These are phyloP conservation scores for Ptychobarbus kaznakovi DNA, from an alignment of 2,797 vertebrate genomes.

Conservation along the genomic window DNA sequence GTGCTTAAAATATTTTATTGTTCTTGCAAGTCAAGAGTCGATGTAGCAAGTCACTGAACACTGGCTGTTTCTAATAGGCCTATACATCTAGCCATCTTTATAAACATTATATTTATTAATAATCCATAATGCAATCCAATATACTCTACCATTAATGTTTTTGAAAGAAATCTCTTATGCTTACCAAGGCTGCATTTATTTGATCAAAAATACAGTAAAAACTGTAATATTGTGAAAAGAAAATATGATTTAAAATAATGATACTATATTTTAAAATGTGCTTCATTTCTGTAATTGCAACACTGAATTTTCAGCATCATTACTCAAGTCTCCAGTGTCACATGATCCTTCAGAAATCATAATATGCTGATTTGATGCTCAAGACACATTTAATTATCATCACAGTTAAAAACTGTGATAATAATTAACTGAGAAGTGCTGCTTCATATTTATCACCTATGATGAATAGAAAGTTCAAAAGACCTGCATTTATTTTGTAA, in stretches of 20 bases:
- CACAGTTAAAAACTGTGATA: neutral
- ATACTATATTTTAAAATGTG: neutral
- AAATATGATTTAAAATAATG: neutral
- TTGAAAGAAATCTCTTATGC: neutral
- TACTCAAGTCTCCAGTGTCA: neutral
- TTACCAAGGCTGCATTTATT: neutral
- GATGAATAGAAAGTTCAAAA: neutral
- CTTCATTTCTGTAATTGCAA: neutral
- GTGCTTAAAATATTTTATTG: too few relatives aligned
- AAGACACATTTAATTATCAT: neutral
- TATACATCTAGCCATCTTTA: neutral
- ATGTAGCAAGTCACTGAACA: neutral
- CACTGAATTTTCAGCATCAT: neutral
- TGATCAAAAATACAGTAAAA: neutral
- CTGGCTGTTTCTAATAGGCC: neutral
- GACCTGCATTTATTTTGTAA: neutral
- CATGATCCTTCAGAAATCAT: neutral
- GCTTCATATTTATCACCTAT: neutral
- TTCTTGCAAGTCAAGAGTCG: neutral
- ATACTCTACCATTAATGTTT: neutral
- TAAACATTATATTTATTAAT: neutral
- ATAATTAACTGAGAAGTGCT: neutral
- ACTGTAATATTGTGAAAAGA: neutral
- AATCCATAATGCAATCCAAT: neutral
- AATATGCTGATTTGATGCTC: neutral